These are phyloP conservation scores for Colius striatus DNA, from an alignment of 2,113 vertebrate genomes.

Conservation along the genomic window DNA sequence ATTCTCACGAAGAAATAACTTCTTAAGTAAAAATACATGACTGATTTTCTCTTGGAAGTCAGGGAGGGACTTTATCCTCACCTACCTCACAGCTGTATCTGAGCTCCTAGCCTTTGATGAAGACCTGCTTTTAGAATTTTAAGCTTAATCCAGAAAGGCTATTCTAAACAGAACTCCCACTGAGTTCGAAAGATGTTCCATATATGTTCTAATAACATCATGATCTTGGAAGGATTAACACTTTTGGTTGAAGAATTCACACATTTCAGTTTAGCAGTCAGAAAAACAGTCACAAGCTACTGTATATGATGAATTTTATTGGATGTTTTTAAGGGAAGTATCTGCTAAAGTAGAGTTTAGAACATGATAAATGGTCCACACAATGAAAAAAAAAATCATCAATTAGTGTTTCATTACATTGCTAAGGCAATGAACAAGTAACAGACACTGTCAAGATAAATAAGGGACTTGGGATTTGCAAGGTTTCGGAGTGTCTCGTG, in stretches of 20 bases:
- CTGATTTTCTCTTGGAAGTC: neutral
- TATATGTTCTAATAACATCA: neutral
- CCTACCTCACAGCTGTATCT: neutral
- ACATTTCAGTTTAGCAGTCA: neutral
- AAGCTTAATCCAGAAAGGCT: neutral
- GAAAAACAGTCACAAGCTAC: slow-evolving; percentile 17
- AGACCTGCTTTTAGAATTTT: neutral
- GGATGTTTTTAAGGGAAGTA: slow-evolving; percentile 37
- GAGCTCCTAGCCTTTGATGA: neutral
- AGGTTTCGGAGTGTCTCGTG: slow-evolving; percentile 16
- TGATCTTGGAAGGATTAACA: neutral
- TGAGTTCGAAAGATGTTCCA: neutral
- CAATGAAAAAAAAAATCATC: neutral
- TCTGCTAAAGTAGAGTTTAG: slow-evolving; percentile 17
- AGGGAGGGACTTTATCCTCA: neutral
- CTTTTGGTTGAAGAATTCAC: neutral
- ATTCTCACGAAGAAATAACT: neutral
- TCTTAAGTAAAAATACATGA: neutral
- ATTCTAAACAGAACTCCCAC: neutral
- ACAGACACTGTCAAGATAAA: slow-evolving; percentile 8
- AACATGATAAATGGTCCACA: slow-evolving; percentile 24
- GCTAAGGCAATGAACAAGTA: slow-evolving; percentile 19
- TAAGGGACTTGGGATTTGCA: slow-evolving; percentile 33
- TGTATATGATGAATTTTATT: slow-evolving; percentile 60
- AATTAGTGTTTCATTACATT: slow-evolving; percentile 11